A percentile compares a stretch with the other conserved stretches of the same genome.
These are phyloP conservation scores for Philaethria dido DNA, from an alignment of 2,888 invertebrate species.

Conservation along the genomic window DNA sequence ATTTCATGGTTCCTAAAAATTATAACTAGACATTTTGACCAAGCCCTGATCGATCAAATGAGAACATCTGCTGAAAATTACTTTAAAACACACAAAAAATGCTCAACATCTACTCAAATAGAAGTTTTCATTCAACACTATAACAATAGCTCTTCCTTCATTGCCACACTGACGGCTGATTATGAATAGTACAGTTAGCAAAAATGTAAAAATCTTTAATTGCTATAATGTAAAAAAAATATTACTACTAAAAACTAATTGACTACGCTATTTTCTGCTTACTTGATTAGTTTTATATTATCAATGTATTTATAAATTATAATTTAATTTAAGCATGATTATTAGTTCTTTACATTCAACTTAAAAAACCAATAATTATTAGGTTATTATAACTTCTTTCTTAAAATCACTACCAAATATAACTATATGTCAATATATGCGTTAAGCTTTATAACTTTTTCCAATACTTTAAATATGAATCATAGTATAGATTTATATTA, in stretches of 20 bases:
- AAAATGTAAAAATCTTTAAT: constrained; percentile 43
- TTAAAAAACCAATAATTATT: too few species aligned
- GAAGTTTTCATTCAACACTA: constrained; percentile 81
- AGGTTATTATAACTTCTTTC: neutral
- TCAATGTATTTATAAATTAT: too few species aligned
- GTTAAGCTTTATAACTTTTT: neutral
- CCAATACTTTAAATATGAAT: neutral
- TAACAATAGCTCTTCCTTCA: constrained; percentile 82
- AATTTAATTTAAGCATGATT: too few species aligned
- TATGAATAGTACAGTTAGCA: constrained; percentile 68
- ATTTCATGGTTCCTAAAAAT: constrained; percentile 76
- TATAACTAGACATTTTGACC: constrained; percentile 58
- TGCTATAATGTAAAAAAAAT: constrained; percentile 4
- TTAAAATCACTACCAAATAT: too few species aligned
- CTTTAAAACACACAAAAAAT: constrained; percentile 74
- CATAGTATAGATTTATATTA: neutral
- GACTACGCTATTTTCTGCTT: too few species aligned
- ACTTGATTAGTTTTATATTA: too few species aligned
- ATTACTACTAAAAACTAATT: too few species aligned
- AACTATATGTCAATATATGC: neutral
- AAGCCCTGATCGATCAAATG: constrained; percentile 73
- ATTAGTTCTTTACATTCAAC: too few species aligned
- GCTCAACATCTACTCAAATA: constrained; percentile 77
- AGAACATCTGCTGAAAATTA: constrained; percentile 81
- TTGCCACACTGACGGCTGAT: constrained; percentile 82